Base-by-base conservation (phyloP, 2,113 vertebrate genomes). In the Amphiprion percula region DNA sequence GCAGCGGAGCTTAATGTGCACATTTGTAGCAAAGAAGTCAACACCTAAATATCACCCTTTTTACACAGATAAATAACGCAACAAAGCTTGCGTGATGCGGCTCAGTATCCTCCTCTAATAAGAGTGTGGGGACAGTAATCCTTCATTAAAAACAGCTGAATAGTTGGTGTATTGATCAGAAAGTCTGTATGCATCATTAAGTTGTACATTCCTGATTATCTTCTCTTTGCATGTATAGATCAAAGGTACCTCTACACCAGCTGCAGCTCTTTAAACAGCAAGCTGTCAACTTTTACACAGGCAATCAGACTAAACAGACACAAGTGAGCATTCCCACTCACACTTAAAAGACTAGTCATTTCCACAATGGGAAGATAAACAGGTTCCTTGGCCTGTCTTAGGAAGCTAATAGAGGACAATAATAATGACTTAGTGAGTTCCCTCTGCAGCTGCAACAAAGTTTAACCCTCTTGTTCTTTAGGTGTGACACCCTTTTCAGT, bases 101-200 rank as follows among this genome's bases (percentile, higher is more conserved):
- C 59, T 84, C 66, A 84, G 55, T 74, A 70, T 50, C 11, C 47
- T 46, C 11, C 55, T 50, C 50, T 67, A 80, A 86, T 60, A 67
- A 84, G 65, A 80, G n/a, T 23, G 24, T 0, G 1, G 53, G 37
- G 24, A 74, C 26, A 71, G 65, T 67, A 68, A 76, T 68, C 60
- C 49, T 71, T 76, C 55, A 82, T 79, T 87, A 74, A 74, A 83
- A 78, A 63, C 17, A 47, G 83, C 75, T 83, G 72, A 78, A 65
- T 61, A 56, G 70, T n/a, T 41, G 53, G 41, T 23, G 71, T 54
- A 89, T 89, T 80, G 77, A 89, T 87, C 61, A 41, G 21, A 19
- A 58, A 33, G 69, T 83, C 65, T 14, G 47, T 7, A 50, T 68
- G 47, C 77, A 80, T 88, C 64, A 85, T 90, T 79, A 82, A 62